Evolutionary conservation across 2,797 vertebrate genomes (phyloP).

Genomic region (Anniella stebbinsi): DNA sequence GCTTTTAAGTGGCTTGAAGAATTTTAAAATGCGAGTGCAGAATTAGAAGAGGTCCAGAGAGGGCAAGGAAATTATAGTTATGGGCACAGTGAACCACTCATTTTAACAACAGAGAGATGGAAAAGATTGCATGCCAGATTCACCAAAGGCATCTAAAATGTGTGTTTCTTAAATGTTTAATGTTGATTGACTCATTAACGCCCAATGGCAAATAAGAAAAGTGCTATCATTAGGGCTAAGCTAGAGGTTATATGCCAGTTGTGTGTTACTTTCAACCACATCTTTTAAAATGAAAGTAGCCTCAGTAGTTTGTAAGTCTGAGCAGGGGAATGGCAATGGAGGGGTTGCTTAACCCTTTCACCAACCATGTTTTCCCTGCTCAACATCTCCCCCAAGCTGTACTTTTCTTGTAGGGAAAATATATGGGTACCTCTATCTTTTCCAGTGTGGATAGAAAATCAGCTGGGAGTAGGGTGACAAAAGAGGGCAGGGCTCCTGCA

Average conservation of each 20-base stretch:
- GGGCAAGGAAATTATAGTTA: neutral
- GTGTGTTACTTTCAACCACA: neutral
- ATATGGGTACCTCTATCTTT: neutral
- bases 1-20: slow-evolving; percentile 13
- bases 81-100: neutral
- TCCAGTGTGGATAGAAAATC: neutral
- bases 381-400: neutral
- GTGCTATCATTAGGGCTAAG: neutral
- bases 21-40: neutral
- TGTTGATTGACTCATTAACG: slow-evolving; percentile 9
- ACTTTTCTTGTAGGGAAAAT: too few relatives aligned
- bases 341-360: neutral
- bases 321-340: neutral
- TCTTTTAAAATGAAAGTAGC: neutral
- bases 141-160: slow-evolving; percentile 10
- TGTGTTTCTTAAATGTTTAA: slow-evolving; percentile 17
- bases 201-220: neutral
- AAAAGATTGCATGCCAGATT: neutral
- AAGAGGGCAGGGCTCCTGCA: too few relatives aligned
- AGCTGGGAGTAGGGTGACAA: neutral
- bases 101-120: neutral
- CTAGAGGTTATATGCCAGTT: neutral
- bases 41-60: slow-evolving; percentile 12
- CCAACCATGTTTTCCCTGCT: neutral
- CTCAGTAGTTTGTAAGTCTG: neutral